phyloP scores from a whole-genome alignment of 2,888 invertebrate genomes.

The Microctonus brassicae region DNA sequence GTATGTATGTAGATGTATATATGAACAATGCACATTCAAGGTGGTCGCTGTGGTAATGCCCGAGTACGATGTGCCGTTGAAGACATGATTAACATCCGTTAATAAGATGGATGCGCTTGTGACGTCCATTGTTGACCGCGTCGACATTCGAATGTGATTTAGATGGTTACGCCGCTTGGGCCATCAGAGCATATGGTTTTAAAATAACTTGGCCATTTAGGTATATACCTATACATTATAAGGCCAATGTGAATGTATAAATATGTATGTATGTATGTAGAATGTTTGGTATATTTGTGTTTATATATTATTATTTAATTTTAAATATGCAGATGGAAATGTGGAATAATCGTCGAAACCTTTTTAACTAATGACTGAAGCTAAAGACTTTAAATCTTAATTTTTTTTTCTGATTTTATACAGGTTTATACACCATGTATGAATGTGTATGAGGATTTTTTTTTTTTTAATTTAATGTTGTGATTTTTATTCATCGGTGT shows the following conservation, averaged over 20 bases:
- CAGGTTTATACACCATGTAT: neutral
- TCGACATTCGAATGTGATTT: constrained; percentile 50
- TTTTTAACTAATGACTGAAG: neutral
- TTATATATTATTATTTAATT: neutral
- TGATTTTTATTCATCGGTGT: too few species aligned
- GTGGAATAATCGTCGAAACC: neutral
- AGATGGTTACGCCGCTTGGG: neutral
- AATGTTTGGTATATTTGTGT: neutral
- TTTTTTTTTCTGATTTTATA: neutral
- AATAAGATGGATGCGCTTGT: constrained; percentile 68
- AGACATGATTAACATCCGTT: constrained; percentile 70
- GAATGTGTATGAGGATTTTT: neutral
- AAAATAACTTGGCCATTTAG: neutral
- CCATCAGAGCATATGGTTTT: constrained; percentile 1
- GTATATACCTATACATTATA: too few species aligned
- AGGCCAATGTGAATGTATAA: neutral
- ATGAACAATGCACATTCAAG: constrained; percentile 66
- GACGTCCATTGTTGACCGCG: constrained; percentile 65
- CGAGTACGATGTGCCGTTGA: constrained; percentile 65
- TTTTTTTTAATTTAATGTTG: too few species aligned
- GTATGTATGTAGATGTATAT: constrained; percentile 37
- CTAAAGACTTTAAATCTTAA: neutral
- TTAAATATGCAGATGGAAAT: neutral
- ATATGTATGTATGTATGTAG: neutral
- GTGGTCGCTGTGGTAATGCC: constrained; percentile 67